Base-by-base conservation (phyloP, 2,113 vertebrate genomes). In the Albula glossodonta region DNA sequence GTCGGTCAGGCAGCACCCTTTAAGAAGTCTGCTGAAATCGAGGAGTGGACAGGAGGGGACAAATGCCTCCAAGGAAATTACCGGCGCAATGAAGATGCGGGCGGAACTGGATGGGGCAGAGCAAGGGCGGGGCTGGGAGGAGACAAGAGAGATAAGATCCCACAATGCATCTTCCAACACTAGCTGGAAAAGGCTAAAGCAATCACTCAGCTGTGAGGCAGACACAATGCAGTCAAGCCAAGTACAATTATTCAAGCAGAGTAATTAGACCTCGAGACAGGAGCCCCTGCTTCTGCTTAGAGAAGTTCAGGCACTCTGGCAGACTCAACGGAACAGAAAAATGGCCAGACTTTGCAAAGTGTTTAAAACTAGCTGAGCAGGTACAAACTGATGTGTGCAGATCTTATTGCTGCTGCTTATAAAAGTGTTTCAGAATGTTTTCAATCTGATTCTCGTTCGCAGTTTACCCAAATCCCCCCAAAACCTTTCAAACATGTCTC, bases 101-200 rank as follows among this genome's bases (percentile, higher is more conserved):
- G 31, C 31, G 31, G 31, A 41, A 41, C 31, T 83, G 79, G 84
- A 9, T 80, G 82, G 66, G 15, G 51, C 50, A 48, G 12, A 53
- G 15, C 51, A 66, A 63, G 25, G 78, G 15, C 15, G 53, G 78
- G 77, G 19, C 49, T 13, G 11, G 70, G 52, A n/a, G 78, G 49
- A 17, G 48, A 50, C 31, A 17, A 79, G 49, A 57, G 31, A 70
- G 84, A 84, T 86, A 52, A 81, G 57, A 25, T 77, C 63, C 78
- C 48, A 52, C 82, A 78, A 82, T 86, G 83, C 82, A 88, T 84
- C 77, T 81, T n/a, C 50, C 50, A 57, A 70, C 49, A 22, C 78
- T 53, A 85, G 66, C 83, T 48, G 86, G 77, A 86, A 88, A 83
- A 86, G 84, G 84, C 81, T 85, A 80, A 82, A 82, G 57, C 81